Evolutionary conservation across 2,888 invertebrate genomes (phyloP).

Genomic region (Leucozona laternaria): DNA sequence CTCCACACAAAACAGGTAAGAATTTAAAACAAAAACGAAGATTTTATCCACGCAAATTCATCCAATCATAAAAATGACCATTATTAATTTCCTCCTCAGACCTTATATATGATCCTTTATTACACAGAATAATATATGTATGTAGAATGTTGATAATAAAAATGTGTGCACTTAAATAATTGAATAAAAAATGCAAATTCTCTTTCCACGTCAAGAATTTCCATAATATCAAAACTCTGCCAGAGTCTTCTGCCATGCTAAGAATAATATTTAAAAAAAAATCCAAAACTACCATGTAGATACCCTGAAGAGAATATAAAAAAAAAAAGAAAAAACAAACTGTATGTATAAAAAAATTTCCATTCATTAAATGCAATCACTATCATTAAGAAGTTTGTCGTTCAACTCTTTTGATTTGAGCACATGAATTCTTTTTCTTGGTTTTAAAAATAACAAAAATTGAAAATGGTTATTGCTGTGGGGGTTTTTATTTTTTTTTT

Average conservation of each 20-base stretch:
- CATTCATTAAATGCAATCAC: constrained; percentile 68
- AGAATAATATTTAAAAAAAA: constrained; percentile 1
- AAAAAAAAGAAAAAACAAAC: neutral
- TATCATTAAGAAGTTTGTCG: constrained; percentile 68
- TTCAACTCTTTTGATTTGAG: constrained; percentile 45
- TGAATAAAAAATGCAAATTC: constrained; percentile 71
- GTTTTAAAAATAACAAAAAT: neutral
- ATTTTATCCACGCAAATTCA: constrained; percentile 21
- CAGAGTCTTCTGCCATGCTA: neutral
- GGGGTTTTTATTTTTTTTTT: neutral
- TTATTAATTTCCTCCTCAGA: constrained; percentile 46
- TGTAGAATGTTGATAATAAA: too few relatives aligned
- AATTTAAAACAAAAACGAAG: constrained; percentile 4
- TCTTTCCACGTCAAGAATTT: neutral
- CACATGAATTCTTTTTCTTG: constrained; percentile 10
- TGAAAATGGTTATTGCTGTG: neutral
- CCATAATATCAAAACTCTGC: neutral
- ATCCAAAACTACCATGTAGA: neutral
- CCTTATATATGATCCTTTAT: neutral
- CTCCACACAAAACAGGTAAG: neutral
- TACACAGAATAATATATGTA: constrained; percentile 12
- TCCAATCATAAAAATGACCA: constrained; percentile 63
- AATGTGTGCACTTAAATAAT: constrained; percentile 43
- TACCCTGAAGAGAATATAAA: neutral
- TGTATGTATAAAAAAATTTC: constrained; percentile 16